Conservation (phyloP, 1,140 invertebrate genomes). For the Onthophagus taurus region DNA sequence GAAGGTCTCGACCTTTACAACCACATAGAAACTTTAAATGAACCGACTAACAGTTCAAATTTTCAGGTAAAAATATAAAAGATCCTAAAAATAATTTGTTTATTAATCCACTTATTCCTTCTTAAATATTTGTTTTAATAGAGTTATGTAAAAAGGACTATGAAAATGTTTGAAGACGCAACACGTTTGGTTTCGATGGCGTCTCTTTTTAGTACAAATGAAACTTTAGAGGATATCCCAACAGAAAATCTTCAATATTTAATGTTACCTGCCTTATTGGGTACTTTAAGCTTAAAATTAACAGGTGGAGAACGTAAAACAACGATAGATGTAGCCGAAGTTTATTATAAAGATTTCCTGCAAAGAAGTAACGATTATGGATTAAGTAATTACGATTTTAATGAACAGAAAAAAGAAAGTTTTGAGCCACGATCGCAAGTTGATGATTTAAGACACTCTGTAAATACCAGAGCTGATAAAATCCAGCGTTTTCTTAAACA, state of each 20-base stretch:
- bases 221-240: conserved; percentile 75
- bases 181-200: conserved; percentile 68
- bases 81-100: no score
- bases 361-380: conserved; percentile 70
- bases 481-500: conserved; percentile 69
- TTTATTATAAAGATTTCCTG: conserved; percentile 81
- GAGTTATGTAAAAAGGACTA: conserved; percentile 50
- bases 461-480: conserved; percentile 56
- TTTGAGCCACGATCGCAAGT: conserved; percentile 26
- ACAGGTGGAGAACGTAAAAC: conserved; percentile 53
- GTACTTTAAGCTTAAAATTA: conserved; percentile 61
- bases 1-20: conserved; percentile 50
- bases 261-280: conserved; percentile 73
- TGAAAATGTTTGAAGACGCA: conserved; percentile 64
- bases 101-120: background rate
- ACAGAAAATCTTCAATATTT: conserved; percentile 79
- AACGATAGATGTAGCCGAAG: conserved; percentile 60
- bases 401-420: conserved; percentile 15
- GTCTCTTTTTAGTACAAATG: conserved; percentile 80
- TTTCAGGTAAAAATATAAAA: no score
- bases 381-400: conserved; percentile 47
- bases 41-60: conserved; percentile 49
- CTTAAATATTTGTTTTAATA: conserved; percentile 12
- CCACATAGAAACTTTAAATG: conserved; percentile 43
- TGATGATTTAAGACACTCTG: conserved; percentile 35